These are phyloP conservation scores for Aporophyla nigra DNA, from an alignment of 2,888 invertebrate species.

Conservation along the genomic window DNA sequence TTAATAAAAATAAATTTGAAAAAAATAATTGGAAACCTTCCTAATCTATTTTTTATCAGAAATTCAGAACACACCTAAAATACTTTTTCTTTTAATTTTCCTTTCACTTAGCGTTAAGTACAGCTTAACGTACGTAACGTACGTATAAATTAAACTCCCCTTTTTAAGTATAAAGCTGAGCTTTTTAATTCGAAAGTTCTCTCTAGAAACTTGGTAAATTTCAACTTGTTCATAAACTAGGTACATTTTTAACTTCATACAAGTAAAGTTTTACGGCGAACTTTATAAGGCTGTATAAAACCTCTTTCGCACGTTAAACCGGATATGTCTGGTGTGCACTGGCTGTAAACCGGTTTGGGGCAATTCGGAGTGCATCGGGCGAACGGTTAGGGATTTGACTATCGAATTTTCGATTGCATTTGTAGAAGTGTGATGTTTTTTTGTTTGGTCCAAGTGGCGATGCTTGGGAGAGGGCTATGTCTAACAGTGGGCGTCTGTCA, in stretches of 20 bases:
- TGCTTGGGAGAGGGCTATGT: no score
- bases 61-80: slow-evolving; percentile 17
- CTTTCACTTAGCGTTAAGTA: slow-evolving; percentile 10
- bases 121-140: slow-evolving; percentile 17
- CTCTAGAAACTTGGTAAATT: slow-evolving; percentile 58
- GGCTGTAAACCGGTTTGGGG: slow-evolving; percentile 40
- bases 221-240: slow-evolving; percentile 56
- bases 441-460: neutral
- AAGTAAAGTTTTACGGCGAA: slow-evolving; percentile 38
- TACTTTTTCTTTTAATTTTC: slow-evolving; percentile 25
- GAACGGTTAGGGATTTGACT: slow-evolving; percentile 38
- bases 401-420: slow-evolving; percentile 26
- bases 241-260: slow-evolving; percentile 64
- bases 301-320: slow-evolving; percentile 49
- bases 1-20: neutral
- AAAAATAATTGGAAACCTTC: neutral
- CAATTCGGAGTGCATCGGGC: slow-evolving; percentile 39
- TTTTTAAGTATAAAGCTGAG: slow-evolving; percentile 36
- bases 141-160: slow-evolving; percentile 37
- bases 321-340: slow-evolving; percentile 64
- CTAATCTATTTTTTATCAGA: slow-evolving; percentile 25
- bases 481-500: no score
- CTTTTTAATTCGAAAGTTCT: slow-evolving; percentile 61
- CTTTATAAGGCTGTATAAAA: slow-evolving; percentile 55
- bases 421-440: slow-evolving; percentile 7